These are phyloP conservation scores for Indri indri DNA, from an alignment of 2,113 vertebrate genomes.

Conservation along the genomic window DNA sequence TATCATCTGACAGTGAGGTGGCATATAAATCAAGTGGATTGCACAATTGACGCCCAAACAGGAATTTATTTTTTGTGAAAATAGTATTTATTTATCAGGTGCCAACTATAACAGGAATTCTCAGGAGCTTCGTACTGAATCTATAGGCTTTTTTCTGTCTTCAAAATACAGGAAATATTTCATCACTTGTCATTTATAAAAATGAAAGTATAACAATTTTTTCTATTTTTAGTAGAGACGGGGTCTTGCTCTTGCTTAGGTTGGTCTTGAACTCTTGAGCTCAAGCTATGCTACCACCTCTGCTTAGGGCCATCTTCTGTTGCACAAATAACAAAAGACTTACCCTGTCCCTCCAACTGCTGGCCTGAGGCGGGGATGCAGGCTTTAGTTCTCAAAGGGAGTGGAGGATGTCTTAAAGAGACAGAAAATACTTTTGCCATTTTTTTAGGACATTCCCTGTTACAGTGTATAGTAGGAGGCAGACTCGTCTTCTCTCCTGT, in stretches of 20 bases:
- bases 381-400: too few species aligned
- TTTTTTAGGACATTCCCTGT: too few species aligned
- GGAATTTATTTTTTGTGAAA: background rate
- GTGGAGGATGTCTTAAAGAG: too few species aligned
- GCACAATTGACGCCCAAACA: background rate
- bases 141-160: background rate
- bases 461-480: background rate
- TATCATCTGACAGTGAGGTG: background rate
- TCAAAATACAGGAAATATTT: conserved; percentile 12
- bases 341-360: too few species aligned
- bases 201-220: conserved; percentile 9
- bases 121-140: background rate
- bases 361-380: too few species aligned
- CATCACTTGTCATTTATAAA: background rate
- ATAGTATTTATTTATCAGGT: background rate
- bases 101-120: background rate
- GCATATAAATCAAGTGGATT: background rate
- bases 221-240: too few species aligned
- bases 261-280: too few species aligned
- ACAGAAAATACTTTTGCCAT: too few species aligned
- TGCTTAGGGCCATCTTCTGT: too few species aligned
- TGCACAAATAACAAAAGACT: too few species aligned
- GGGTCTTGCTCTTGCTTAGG: too few species aligned
- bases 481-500: background rate
- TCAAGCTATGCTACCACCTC: too few species aligned